These are phyloP conservation scores for Odontophorus gujanensis DNA, from an alignment of 2,113 vertebrate genomes.

Conservation along the genomic window DNA sequence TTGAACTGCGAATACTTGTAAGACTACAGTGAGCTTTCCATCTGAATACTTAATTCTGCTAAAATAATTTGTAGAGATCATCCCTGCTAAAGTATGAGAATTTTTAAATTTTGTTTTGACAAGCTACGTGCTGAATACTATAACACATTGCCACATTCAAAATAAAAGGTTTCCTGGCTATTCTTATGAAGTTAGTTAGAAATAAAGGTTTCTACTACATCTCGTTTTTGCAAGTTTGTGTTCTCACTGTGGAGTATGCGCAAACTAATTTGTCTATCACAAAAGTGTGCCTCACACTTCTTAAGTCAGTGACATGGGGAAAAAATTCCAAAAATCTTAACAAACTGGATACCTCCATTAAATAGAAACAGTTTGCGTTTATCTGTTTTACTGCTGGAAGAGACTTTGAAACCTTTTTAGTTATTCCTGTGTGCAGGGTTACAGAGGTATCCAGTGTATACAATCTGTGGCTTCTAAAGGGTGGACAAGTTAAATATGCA, in stretches of 20 bases:
- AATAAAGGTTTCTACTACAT: not conserved
- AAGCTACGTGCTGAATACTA: not conserved
- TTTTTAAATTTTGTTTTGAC: not conserved
- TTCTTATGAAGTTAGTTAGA: not conserved
- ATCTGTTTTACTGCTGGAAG: not conserved
- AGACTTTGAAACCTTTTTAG: constrained; percentile 7
- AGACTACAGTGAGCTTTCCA: not conserved
- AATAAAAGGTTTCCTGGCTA: not conserved
- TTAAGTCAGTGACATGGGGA: not conserved
- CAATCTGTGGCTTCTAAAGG: not conserved
- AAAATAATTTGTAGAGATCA: not conserved
- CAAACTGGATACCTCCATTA: not conserved
- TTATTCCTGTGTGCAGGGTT: not conserved
- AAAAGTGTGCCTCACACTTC: not conserved
- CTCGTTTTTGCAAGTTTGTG: not conserved
- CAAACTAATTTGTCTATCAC: not conserved
- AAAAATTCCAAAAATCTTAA: not conserved
- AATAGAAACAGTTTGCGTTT: not conserved
- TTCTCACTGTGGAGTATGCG: not conserved
- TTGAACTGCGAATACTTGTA: not conserved
- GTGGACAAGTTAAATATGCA: not conserved
- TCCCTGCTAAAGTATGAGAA: not conserved
- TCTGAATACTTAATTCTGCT: not conserved
- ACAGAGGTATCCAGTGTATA: not conserved
- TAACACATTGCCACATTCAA: not conserved